These are phyloP conservation scores for Emys orbicularis DNA, from an alignment of 2,797 vertebrate genomes.

Conservation along the genomic window DNA sequence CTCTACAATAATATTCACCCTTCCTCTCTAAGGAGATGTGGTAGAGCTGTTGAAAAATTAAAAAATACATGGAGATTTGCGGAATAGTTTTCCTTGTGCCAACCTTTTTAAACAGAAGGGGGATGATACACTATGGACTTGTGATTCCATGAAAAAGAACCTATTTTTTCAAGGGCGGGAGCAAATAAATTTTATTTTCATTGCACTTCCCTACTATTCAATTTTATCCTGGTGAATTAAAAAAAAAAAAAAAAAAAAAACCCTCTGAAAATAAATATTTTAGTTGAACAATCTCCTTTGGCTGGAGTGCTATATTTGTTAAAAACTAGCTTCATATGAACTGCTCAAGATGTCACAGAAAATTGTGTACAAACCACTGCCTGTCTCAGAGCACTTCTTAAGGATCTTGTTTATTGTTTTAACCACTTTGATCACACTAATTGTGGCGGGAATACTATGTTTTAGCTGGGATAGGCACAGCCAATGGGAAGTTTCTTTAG, in stretches of 20 bases:
- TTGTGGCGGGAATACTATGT: not conserved
- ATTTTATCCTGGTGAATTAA: not conserved
- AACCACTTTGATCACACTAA: not conserved
- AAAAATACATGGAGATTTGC: not conserved
- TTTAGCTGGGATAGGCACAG: not conserved
- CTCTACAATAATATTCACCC: not conserved
- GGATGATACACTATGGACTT: not conserved
- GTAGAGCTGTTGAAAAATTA: not conserved
- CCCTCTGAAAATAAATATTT: too few relatives aligned
- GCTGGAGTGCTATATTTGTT: not conserved
- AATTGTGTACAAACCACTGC: too few relatives aligned
- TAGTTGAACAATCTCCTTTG: not conserved
- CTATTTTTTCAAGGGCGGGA: not conserved
- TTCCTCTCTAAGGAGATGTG: not conserved
- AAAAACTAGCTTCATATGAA: not conserved
- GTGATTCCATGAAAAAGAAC: not conserved
- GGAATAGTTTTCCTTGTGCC: not conserved
- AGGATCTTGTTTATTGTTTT: not conserved
- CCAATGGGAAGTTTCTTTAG: not conserved
- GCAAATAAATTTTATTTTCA: not conserved
- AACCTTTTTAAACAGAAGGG: too few relatives aligned
- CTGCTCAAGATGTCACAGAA: not conserved
- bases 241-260: too few relatives aligned
- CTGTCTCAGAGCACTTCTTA: too few relatives aligned
- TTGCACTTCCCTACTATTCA: not conserved